These are phyloP conservation scores for Protula sp. DNA, from an alignment of 2,888 invertebrate species.

Conservation along the genomic window DNA sequence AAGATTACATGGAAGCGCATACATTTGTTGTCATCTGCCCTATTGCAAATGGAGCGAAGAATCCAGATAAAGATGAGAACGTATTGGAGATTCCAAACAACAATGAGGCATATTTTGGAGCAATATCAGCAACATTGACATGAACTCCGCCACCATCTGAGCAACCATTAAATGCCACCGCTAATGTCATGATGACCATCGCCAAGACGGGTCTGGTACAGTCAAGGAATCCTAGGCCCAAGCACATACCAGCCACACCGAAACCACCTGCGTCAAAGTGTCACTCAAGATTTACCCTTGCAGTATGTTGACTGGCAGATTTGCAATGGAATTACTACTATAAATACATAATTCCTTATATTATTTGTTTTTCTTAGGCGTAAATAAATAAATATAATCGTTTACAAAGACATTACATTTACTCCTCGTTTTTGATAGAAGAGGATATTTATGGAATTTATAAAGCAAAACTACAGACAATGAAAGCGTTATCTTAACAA, in stretches of 20 bases:
- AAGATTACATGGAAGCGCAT: background rate
- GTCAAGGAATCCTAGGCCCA: slow-evolving; percentile 5
- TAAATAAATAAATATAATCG: no score
- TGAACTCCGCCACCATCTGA: slow-evolving; percentile 1
- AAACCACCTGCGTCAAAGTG: slow-evolving; percentile 14
- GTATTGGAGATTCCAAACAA: slow-evolving; percentile 25
- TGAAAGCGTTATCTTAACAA: no score
- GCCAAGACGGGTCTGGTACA: slow-evolving; percentile 54
- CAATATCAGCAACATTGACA: slow-evolving; percentile 23
- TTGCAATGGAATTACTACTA: no score
- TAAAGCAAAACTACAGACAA: no score
- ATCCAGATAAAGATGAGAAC: slow-evolving; percentile 22
- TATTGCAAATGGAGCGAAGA: slow-evolving; percentile 12
- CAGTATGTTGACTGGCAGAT: no score
- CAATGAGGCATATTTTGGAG: slow-evolving; percentile 20
- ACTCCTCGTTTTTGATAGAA: no score
- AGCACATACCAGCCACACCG: slow-evolving; percentile 3
- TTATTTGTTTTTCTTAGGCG: no score
- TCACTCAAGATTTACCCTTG: no score
- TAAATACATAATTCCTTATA: no score
- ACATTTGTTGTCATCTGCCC: slow-evolving; percentile 8
- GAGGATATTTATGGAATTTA: no score
- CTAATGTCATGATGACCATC: slow-evolving; percentile 82
- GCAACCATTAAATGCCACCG: slow-evolving; percentile 93
- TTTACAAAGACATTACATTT: no score